Percentiles rank a stretch among this genome's conserved stretches.
These are phyloP conservation scores for Cheilosia vernalis DNA, from an alignment of 2,888 invertebrate genomes.

Conservation along the genomic window DNA sequence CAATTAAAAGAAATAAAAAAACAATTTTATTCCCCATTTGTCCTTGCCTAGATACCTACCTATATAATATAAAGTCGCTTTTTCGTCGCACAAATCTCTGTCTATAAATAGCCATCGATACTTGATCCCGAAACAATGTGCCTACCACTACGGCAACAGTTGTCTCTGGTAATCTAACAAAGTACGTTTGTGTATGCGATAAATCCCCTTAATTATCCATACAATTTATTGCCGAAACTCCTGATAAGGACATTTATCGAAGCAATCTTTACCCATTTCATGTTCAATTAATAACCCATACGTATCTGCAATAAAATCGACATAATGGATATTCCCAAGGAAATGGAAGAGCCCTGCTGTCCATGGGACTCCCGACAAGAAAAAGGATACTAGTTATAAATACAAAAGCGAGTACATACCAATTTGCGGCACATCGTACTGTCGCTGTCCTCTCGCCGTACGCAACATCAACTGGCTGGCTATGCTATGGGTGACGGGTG, in stretches of 20 bases:
- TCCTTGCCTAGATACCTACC: no score
- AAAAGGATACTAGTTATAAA: neutral
- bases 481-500: slow-evolving; percentile 85
- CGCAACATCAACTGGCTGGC: slow-evolving; percentile 91
- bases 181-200: slow-evolving; percentile 1
- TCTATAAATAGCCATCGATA: neutral
- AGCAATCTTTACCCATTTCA: slow-evolving; percentile 53
- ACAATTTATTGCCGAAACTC: slow-evolving; percentile 8
- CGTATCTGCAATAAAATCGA: slow-evolving; percentile 18
- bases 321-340: slow-evolving; percentile 17
- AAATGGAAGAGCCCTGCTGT: neutral
- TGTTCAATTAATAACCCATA: slow-evolving; percentile 65
- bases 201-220: slow-evolving; percentile 34
- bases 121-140: neutral
- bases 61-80: no score
- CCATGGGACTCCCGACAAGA: neutral
- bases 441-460: slow-evolving; percentile 89
- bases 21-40: no score
- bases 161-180: neutral
- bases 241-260: slow-evolving; percentile 46
- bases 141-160: slow-evolving; percentile 15
- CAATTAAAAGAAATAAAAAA: no score
- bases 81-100: no score
- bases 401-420: slow-evolving; percentile 85
- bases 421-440: slow-evolving; percentile 94